Conservation (phyloP, 1,140 invertebrate genomes). For the Octopus bimaculoides region DNA sequence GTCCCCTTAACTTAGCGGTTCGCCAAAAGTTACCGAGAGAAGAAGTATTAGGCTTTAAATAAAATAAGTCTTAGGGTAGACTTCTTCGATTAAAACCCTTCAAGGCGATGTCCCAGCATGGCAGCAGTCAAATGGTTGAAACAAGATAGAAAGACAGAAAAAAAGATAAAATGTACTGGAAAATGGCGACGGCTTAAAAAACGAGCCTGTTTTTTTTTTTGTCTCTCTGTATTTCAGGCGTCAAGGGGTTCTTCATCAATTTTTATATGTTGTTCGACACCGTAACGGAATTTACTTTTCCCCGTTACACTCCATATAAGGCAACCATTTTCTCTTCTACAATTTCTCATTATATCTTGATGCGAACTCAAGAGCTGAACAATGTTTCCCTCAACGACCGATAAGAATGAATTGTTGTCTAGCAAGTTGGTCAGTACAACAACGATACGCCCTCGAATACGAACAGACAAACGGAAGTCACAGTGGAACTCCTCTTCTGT, state of each 20-base stretch:
- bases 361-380: conserved; percentile 45
- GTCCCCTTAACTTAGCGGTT: no score
- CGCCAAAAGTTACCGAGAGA: no score
- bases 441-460: conserved; percentile 51
- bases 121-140: no score
- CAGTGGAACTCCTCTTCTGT: conserved; percentile 57
- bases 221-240: not conserved
- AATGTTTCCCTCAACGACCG: conserved; percentile 52
- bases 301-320: conserved; percentile 45
- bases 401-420: conserved; percentile 56
- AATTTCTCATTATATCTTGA: conserved; percentile 33
- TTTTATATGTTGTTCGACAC: conserved; percentile 52
- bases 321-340: conserved; percentile 37
- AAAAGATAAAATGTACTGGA: no score
- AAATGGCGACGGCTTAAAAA: no score
- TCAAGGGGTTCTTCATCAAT: conserved; percentile 34
- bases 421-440: conserved; percentile 53
- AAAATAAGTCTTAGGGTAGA: no score
- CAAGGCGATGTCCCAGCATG: no score
- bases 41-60: no score
- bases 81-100: no score
- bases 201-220: not conserved
- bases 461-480: conserved; percentile 54
- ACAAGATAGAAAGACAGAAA: no score
- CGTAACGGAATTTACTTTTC: conserved; percentile 51